These are phyloP conservation scores for Spicauda simplicius DNA, from an alignment of 2,888 invertebrate species.

Conservation along the genomic window DNA sequence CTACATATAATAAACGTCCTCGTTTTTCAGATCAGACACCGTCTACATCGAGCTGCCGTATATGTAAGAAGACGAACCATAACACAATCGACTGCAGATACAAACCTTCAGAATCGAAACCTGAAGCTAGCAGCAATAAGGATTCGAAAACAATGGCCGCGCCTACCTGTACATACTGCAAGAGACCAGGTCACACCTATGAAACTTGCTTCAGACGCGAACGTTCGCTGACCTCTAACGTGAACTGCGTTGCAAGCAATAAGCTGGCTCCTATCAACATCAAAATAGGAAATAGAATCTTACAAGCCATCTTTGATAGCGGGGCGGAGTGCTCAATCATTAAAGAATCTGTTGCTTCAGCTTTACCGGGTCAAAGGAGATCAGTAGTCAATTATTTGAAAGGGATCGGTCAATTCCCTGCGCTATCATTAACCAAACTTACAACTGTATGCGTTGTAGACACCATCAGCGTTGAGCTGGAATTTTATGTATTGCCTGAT, in stretches of 20 bases:
- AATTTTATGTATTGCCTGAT: conserved; percentile 29
- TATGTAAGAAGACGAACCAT: conserved; percentile 10
- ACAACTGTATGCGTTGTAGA: conserved; percentile 31
- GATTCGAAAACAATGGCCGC: neutral
- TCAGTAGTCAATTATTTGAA: conserved; percentile 32
- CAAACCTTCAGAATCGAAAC: neutral
- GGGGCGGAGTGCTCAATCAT: conserved; percentile 47
- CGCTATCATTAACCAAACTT: conserved; percentile 22
- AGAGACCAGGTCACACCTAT: neutral
- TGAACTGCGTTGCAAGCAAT: neutral
- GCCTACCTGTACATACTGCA: neutral
- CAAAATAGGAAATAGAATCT: conserved; percentile 25
- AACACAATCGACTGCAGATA: neutral
- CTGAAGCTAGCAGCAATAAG: neutral
- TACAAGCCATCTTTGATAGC: conserved; percentile 45
- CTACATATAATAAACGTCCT: too few species aligned
- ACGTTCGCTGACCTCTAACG: neutral
- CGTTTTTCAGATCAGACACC: too few species aligned
- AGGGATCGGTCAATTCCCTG: conserved; percentile 21
- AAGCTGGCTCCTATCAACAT: conserved; percentile 13
- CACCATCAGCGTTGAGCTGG: conserved; percentile 29
- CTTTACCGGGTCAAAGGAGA: conserved; percentile 43
- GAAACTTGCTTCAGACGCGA: neutral
- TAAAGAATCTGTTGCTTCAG: conserved; percentile 42
- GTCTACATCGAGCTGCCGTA: too few species aligned